phyloP scores from a whole-genome alignment of 2,888 invertebrate genomes.

The Cotesia congregata region DNA sequence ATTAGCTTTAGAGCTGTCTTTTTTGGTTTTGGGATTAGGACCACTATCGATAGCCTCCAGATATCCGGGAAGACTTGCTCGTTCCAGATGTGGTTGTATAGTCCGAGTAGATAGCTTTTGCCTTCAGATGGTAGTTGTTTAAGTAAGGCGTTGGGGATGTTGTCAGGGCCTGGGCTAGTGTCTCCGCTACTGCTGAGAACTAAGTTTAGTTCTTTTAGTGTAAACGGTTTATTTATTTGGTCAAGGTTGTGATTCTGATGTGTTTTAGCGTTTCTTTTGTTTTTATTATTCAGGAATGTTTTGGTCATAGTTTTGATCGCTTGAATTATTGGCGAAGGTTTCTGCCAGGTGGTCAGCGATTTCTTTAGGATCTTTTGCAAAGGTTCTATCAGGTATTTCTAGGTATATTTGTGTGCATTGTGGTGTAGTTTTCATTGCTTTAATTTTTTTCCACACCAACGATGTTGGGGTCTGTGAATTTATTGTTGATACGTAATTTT shows the following conservation, averaged over 20 bases:
- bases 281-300: background rate
- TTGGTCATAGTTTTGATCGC: slow-evolving; percentile 32
- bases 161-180: slow-evolving; percentile 44
- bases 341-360: slow-evolving; percentile 36
- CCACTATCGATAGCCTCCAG: slow-evolving; percentile 17
- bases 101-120: background rate
- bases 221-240: slow-evolving; percentile 30
- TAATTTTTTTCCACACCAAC: slow-evolving; percentile 42
- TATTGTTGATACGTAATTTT: slow-evolving; percentile 31
- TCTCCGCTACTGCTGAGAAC: slow-evolving; percentile 24
- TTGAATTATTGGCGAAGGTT: slow-evolving; percentile 41
- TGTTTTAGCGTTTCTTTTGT: slow-evolving; percentile 13
- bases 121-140: slow-evolving; percentile 18
- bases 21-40: slow-evolving; percentile 22
- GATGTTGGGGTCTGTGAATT: slow-evolving; percentile 9
- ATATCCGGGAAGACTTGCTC: slow-evolving; percentile 12
- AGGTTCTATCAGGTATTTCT: slow-evolving; percentile 1
- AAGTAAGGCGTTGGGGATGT: slow-evolving; percentile 37
- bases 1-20: slow-evolving; percentile 28
- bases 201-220: slow-evolving; percentile 26
- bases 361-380: slow-evolving; percentile 7
- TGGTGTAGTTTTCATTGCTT: slow-evolving; percentile 22
- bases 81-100: slow-evolving; percentile 27
- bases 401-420: background rate
- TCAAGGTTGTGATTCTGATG: slow-evolving; percentile 2